Evolutionary conservation across 2,113 vertebrate genomes (phyloP), one percentile per base, ranked within the genome.

Genomic region (Dicentrarchus labrax): DNA sequence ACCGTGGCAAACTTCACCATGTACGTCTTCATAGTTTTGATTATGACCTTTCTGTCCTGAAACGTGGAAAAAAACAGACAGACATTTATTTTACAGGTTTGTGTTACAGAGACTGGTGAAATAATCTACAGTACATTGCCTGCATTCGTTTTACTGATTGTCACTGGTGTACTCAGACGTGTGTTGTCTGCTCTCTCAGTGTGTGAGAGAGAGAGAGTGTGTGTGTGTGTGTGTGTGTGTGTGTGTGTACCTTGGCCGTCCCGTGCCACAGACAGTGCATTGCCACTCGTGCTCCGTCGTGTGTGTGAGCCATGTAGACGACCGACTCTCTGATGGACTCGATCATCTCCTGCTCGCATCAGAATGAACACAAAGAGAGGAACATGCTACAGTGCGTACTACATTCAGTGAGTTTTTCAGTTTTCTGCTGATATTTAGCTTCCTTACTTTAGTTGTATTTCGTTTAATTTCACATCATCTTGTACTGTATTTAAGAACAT

Each of bases 251-350:
- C 97, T 99, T 99, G 24, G 98, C 95, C 0, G 97, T 97, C 12
- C 98, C 98, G 8, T 99, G 97, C 98, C 98, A 99, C 54, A 99
- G 89, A 81, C 97, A 98, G 84, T 97, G 95, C 98, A 99, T 99
- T 0, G 97, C 97, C 48, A 99, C 98, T 80, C 98, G 94, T 8
- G 98, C 97, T 3, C 98, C 98, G 30, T 99, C 98, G 0, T 98
- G 98, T 0, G 98, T 99, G 89, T 99, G 97, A 0, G 97, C 97
- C 94, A 98, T 94, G 94, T 99, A 99, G 48, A 99, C 94, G 2
- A 98, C 97, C 0, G 97, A 92, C 89, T 99, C 98, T 72, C 98
- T 95, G 89, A 99, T 96, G 47, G 97, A 96, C 95, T 99, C 98
- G n/a, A 98, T 98, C 96, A 98, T 96, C 93, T 99, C 98, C 97